phyloP scores from a whole-genome alignment of 2,113 vertebrate species.

The Mustela lutreola region DNA sequence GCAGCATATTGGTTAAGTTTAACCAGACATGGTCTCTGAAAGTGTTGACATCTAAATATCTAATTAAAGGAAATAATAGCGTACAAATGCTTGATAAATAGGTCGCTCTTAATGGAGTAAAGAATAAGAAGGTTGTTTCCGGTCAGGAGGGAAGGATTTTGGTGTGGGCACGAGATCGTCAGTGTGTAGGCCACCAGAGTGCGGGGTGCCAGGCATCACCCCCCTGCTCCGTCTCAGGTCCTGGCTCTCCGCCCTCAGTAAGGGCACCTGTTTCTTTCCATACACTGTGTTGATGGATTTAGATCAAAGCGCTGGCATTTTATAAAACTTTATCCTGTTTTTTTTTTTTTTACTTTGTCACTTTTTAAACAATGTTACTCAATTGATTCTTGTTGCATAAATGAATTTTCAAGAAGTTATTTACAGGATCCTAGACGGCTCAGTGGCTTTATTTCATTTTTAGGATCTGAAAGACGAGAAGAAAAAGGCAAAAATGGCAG shows the following conservation, averaged over 20 bases:
- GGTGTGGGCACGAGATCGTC: background rate
- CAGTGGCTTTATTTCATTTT: constrained; percentile 66
- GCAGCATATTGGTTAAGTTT: background rate
- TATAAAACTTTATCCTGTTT: background rate
- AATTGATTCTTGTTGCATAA: constrained; percentile 13
- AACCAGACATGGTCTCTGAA: background rate
- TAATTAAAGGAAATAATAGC: background rate
- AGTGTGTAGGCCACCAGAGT: background rate
- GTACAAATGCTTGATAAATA: background rate
- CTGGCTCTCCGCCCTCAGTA: accelerated
- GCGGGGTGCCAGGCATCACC: accelerated
- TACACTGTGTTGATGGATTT: background rate
- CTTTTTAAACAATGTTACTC: background rate
- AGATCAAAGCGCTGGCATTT: background rate
- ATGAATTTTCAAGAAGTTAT: constrained; percentile 50
- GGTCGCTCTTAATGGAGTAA: background rate
- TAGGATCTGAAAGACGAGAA: constrained; percentile 99
- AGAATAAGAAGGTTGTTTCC: background rate
- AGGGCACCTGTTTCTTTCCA: background rate
- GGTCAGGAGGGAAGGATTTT: background rate
- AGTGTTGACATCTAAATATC: background rate
- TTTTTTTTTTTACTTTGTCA: background rate
- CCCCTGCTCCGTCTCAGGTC: accelerated
- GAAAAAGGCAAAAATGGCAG: constrained; percentile 98
- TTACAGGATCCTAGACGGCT: constrained; percentile 24